Base-by-base conservation (phyloP, 1,140 invertebrate genomes). In the Macrobrachium rosenbergii region DNA sequence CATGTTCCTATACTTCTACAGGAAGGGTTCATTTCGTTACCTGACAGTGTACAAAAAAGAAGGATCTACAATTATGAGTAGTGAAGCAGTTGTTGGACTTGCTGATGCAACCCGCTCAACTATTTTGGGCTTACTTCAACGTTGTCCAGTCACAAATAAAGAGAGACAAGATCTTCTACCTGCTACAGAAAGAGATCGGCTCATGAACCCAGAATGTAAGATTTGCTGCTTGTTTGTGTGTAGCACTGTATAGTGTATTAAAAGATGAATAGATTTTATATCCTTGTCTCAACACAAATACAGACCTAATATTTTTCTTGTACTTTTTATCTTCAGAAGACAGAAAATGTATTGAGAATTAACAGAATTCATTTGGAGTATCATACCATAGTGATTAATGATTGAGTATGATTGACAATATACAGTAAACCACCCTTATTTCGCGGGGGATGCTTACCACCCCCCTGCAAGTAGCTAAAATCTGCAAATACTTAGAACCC, bases 21-120 rank as follows among this genome's bases (percentile, higher is more conserved):
- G 86, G 21, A 95, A 95, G 92, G 95, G 95, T 67, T 93, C 93
- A 0, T 95, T 94, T 90, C 92, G 95, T 0, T 95, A 93, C 89
- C 88, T 96, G 78, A 96, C 95, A 43, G 94, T 96, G 19, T 95
- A 94, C 88, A 96, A 96, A 92, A 93, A 95, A 87, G 93, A 95
- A 90, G 94, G 94, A 2, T 95, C 94, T 2, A 94, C 94, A 2
- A 94, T 95, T 80, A 94, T 95, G 8, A 94, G 95, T 90, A 94
- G 93, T 90, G 94, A 95, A 92, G 95, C 95, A n/a, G 92, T 93
- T 60, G 93, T 96, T 64, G 94, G 94, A 79, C 91, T 96, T 67
- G 94, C 94, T 81, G 93, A 94, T 2, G 92, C 93, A 64, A 95
- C 95, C 43, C 92, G 94, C 78, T 94, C 95, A 75, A 93, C 93